Base-by-base conservation (phyloP, 92 coral and sea anemone species). In the Phenganax marumi region DNA sequence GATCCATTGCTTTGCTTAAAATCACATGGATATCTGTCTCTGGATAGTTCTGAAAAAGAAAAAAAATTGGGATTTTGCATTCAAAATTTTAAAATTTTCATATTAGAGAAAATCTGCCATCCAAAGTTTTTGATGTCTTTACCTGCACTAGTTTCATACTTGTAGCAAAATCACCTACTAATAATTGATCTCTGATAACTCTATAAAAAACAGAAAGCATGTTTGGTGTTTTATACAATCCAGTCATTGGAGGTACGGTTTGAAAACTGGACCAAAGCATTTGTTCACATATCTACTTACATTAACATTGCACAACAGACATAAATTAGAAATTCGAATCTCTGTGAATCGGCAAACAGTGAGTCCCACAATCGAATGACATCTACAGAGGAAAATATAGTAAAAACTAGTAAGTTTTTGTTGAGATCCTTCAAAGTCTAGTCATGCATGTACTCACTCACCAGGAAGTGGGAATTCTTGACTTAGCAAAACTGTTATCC, bases 301-400 rank as follows among this genome's bases (percentile, higher is more conserved):
- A 92, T 84, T 56, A 90, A 97, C 98, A 94, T 94, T 6, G 98
- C 97, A 85, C 98, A 94, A 80, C 98, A 94, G 21, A 95, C 97
- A 77, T 88, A 92, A 75, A 90, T 95, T 43, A 95, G 84, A 63
- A 95, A 95, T 61, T 95, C 98, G 86, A 95, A 95, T 51, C 98
- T 91, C 70, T 89, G 91, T 76, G 90, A 87, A 79, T 95, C 98
- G 52, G 98, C 89, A 81, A 95, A 95, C 46, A 95, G 83, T 1
- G 98, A 95, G 81, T 95, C 98, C 98, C 98, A 95, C 43, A 95
- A 91, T 57, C 98, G 89, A 70, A 95, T 95, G 43, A 95, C 98
- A 88, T 95, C 98, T 95, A 81, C 12, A 81, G 87, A 39, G 46
- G 61, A 77, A 17, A n/a, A 62, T 50, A 78, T 70, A 18, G 51